These are phyloP conservation scores for Trachops cirrhosus DNA, from an alignment of 2,797 vertebrate genomes.

Conservation along the genomic window DNA sequence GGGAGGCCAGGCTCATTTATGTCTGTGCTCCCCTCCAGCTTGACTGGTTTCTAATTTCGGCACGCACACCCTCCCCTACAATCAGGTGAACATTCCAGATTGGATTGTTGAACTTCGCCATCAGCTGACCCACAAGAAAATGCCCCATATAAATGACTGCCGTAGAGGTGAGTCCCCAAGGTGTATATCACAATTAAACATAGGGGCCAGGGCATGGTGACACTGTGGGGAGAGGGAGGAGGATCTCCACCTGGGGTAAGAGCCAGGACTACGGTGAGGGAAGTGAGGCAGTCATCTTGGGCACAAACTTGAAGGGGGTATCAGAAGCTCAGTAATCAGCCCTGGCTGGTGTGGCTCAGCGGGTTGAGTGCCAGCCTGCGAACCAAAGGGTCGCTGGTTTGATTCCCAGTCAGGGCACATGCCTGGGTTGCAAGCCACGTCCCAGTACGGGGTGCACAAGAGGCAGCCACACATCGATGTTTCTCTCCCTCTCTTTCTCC, in stretches of 20 bases:
- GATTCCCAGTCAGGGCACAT: no score
- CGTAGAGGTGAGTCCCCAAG: conserved; percentile 86
- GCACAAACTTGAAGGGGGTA: not conserved
- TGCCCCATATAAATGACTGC: conserved; percentile 91
- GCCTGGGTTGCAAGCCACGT: no score
- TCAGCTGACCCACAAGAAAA: conserved; percentile 92
- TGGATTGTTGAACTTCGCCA: conserved; percentile 96
- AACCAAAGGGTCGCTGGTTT: no score
- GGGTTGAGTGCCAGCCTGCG: no score
- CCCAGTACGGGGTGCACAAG: no score
- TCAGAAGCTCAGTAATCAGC: not conserved
- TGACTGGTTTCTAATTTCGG: conserved; percentile 52
- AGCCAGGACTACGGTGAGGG: not conserved
- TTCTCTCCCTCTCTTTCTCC: no score
- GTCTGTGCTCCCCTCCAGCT: not conserved
- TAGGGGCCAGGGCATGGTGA: not conserved
- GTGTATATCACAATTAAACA: not conserved
- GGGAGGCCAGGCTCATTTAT: not conserved
- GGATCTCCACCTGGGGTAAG: not conserved
- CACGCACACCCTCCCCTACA: not conserved
- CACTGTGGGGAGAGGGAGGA: not conserved
- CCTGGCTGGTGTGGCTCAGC: no score
- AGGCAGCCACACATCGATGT: no score
- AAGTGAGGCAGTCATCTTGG: not conserved
- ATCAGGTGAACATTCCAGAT: conserved; percentile 91